Conservation (phyloP, 1,140 invertebrate genomes). For the Drosophila kohkoa region DNA sequence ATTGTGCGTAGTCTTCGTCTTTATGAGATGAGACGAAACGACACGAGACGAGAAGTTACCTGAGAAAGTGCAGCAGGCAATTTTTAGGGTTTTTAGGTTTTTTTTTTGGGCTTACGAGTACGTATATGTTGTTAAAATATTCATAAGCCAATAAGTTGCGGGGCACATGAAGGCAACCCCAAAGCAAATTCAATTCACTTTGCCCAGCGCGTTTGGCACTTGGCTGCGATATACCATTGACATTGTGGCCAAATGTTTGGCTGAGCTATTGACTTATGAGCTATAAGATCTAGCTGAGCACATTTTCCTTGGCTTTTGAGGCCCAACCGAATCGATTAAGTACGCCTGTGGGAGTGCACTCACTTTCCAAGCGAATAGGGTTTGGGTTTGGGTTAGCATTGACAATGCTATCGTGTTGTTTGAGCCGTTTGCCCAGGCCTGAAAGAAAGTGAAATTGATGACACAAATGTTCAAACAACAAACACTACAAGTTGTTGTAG, state of each 20-base stretch:
- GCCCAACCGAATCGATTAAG: conserved; percentile 49
- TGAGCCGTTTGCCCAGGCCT: conserved; percentile 50
- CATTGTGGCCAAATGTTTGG: conserved; percentile 55
- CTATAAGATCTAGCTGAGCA: conserved; percentile 6
- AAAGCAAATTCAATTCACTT: conserved; percentile 74
- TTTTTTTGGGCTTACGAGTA: conserved; percentile 21
- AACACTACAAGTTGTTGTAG: conserved; percentile 45
- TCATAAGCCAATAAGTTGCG: conserved; percentile 60
- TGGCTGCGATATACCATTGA: conserved; percentile 22
- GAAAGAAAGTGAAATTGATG: conserved; percentile 84
- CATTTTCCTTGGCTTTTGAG: conserved; percentile 22
- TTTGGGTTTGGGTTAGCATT: conserved; percentile 1
- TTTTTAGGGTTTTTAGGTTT: conserved; percentile 36
- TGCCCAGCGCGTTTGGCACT: conserved; percentile 35
- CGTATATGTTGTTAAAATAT: conserved; percentile 68
- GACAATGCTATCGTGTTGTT: conserved; percentile 66
- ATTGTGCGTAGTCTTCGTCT: conserved; percentile 67
- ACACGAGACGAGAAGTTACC: conserved; percentile 35
- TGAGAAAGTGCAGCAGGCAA: conserved; percentile 77
- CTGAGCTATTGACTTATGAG: conserved; percentile 51
- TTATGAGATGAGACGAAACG: conserved; percentile 1
- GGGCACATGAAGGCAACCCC: conserved; percentile 49
- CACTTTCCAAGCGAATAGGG: conserved; percentile 21
- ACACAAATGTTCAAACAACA: conserved; percentile 79
- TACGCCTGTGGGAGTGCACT: conserved; percentile 60